phyloP scores from a whole-genome alignment of 1,140 invertebrate genomes.

The Megalonaias nervosa region DNA sequence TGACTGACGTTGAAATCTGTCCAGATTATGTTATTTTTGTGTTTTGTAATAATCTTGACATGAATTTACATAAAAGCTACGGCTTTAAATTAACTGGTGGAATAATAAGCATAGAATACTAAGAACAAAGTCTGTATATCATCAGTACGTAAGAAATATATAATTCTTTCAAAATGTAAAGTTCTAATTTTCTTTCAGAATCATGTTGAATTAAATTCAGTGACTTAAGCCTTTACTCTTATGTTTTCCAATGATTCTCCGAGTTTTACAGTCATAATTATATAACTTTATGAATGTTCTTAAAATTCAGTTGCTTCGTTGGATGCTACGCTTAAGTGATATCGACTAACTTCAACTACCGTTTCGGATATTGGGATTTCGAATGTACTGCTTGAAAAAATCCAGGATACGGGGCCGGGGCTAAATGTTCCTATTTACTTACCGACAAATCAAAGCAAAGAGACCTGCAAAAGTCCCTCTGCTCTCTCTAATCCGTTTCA shows the following conservation, averaged over 20 bases:
- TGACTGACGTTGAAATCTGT: background rate
- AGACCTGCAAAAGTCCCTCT: conserved; percentile 37
- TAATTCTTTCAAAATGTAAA: too few species aligned
- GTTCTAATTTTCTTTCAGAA: too few species aligned
- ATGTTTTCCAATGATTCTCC: too few species aligned
- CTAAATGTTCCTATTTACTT: background rate
- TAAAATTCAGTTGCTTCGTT: too few species aligned
- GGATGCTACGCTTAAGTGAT: too few species aligned
- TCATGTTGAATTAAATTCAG: too few species aligned
- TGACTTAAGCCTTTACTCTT: too few species aligned
- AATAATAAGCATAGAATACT: background rate
- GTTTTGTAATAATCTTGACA: background rate
- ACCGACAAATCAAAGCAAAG: conserved; percentile 42
- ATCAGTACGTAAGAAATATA: too few species aligned
- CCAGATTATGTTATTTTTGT: background rate
- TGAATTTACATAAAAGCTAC: background rate
- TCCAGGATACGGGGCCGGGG: background rate
- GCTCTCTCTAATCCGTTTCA: conserved; percentile 40
- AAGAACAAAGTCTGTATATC: background rate
- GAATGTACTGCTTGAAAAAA: background rate
- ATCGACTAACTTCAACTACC: background rate
- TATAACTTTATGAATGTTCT: too few species aligned
- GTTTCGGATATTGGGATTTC: background rate
- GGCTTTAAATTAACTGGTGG: background rate
- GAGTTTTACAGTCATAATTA: too few species aligned